phyloP scores from a whole-genome alignment of 2,113 vertebrate species.

The Lontra canadensis region DNA sequence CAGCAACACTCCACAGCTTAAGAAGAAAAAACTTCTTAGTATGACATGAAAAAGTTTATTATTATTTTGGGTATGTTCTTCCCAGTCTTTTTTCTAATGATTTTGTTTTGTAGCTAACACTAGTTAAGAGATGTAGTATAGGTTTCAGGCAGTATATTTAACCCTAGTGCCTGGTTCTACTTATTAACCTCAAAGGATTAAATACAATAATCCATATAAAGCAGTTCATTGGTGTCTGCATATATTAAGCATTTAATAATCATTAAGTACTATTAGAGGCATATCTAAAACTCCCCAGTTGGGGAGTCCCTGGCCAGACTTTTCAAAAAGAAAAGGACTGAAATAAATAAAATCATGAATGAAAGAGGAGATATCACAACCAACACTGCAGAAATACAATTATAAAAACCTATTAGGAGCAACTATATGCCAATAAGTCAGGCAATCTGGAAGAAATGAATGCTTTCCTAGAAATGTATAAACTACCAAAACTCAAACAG shows the following conservation, averaged over 20 bases:
- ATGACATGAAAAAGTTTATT: constrained; percentile 8
- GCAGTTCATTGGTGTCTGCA: not conserved
- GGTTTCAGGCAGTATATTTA: not conserved
- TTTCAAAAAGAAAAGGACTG: too few species aligned
- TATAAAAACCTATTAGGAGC: too few species aligned
- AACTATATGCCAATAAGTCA: too few species aligned
- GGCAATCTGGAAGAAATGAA: too few species aligned
- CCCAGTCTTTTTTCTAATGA: not conserved
- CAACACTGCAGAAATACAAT: too few species aligned
- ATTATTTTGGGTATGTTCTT: not conserved
- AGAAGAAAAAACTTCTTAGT: not conserved
- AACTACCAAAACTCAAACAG: too few species aligned
- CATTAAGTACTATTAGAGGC: not conserved
- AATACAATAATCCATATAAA: not conserved
- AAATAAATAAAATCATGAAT: too few species aligned
- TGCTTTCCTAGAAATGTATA: too few species aligned
- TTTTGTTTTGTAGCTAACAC: not conserved
- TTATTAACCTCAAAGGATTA: not conserved
- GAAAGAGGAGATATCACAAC: too few species aligned
- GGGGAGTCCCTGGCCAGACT: too few species aligned
- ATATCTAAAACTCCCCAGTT: too few species aligned
- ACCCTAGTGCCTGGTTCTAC: not conserved
- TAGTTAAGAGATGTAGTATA: not conserved
- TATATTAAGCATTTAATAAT: not conserved
- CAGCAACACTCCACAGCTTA: not conserved